Evolutionary conservation across 92 coral and sea anemone species (phyloP), one percentile per base, ranked within the genome.

Genomic region (Nematostella vectensis): DNA sequence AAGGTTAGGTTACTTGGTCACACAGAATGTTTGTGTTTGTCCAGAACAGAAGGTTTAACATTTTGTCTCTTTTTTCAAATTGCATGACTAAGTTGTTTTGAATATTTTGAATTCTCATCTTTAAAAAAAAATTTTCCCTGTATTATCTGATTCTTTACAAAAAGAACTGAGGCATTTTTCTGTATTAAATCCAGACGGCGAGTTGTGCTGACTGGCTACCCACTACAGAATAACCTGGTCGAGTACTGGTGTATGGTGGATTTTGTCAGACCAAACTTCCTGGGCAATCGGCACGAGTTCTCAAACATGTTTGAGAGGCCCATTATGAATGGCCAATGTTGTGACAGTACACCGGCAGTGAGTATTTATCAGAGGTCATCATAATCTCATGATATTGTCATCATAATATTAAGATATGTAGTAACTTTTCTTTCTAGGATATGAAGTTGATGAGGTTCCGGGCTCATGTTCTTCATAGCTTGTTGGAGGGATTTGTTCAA

Each of bases 211-310:
- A 89, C 97, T 39, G 97, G 97, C 6, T 89, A 89, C 51, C 97
- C 97, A 11, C 60, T 89, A 4, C 97, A 89, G 67, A 89, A 89
- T 47, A 89, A 89, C 66, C 82, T 89, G 50, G 58, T 85, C 55
- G 97, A 89, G 57, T 89, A 89, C 67, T 89, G 97, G 97, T 89
- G 97, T 30, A 89, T 89, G 97, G 95, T 89, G 50, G 97, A 89
- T 67, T 89, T 89, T 72, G 97, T 89, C 30, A 74, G 97, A 27
- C 97, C 97, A 19, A 85, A 85, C 69, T 89, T 89, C 63, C 79
- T 89, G 9, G 97, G 97, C 29, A 85, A 77, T 37, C 80, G 74
- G 57, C 97, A 85, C 50, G 97, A 89, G 69, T 89, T 89, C 61
- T 65, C 78, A 48, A 89, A 89, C 77, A 89, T 85, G 97, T 89